These are phyloP conservation scores for Arion vulgaris DNA, from an alignment of 1,140 invertebrate genomes.

Conservation along the genomic window DNA sequence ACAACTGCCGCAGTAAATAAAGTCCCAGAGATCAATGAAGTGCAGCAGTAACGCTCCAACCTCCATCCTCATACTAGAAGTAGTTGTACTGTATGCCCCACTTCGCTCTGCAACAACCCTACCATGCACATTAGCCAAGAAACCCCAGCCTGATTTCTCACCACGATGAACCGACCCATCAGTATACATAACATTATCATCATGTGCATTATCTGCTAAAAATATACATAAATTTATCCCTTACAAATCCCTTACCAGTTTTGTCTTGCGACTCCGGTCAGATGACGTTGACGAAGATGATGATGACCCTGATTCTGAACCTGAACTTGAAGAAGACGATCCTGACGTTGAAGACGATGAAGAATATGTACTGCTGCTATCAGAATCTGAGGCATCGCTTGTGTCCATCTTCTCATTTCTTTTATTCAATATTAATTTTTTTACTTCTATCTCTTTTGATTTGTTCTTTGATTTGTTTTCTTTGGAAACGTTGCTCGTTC, in stretches of 20 bases:
- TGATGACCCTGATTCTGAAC: slow-evolving; percentile 36
- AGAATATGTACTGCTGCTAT: slow-evolving; percentile 39
- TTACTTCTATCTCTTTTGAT: neutral
- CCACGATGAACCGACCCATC: too few species aligned
- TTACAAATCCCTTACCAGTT: slow-evolving; percentile 27
- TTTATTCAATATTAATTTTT: slow-evolving; percentile 38
- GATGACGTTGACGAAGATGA: slow-evolving; percentile 37
- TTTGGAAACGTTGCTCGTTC: neutral
- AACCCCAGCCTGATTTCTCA: too few species aligned
- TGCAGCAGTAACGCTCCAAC: too few species aligned
- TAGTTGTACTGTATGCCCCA: too few species aligned
- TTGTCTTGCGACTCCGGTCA: slow-evolving; percentile 5
- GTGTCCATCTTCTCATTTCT: slow-evolving; percentile 44
- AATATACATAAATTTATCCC: too few species aligned
- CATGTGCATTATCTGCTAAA: too few species aligned
- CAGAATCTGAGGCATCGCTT: slow-evolving; percentile 33
- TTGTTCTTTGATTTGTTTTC: neutral
- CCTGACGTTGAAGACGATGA: slow-evolving; percentile 44
- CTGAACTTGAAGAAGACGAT: slow-evolving; percentile 37
- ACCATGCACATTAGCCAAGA: too few species aligned
- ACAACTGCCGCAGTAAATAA: too few species aligned
- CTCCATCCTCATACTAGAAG: too few species aligned
- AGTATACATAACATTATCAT: too few species aligned
- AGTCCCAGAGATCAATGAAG: too few species aligned
- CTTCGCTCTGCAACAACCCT: too few species aligned